These are phyloP conservation scores for Amphipyra berbera DNA, from an alignment of 2,888 invertebrate species.

Conservation along the genomic window DNA sequence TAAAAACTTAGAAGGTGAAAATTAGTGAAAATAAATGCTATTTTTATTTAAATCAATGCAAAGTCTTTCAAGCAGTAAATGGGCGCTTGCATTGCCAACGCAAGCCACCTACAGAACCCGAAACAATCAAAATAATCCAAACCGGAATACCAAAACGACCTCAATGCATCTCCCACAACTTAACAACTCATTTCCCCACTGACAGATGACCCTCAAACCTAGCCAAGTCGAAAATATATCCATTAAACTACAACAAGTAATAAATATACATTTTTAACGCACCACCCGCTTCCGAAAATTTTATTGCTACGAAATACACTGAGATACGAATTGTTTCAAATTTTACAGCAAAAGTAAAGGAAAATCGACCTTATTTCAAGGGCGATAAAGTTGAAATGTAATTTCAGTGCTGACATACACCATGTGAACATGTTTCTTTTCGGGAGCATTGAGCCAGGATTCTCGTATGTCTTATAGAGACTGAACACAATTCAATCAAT, in stretches of 20 bases:
- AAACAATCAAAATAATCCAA: slow-evolving; percentile 13
- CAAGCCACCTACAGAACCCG: neutral
- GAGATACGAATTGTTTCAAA: slow-evolving; percentile 30
- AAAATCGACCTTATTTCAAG: neutral
- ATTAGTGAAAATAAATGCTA: too few relatives aligned
- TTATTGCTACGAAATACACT: slow-evolving; percentile 22
- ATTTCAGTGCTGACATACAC: slow-evolving; percentile 5
- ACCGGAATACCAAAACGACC: neutral
- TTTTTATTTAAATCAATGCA: too few relatives aligned
- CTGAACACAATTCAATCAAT: slow-evolving; percentile 52
- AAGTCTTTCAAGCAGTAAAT: too few relatives aligned
- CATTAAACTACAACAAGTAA: slow-evolving; percentile 32
- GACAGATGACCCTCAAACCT: slow-evolving; percentile 19
- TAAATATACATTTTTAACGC: slow-evolving; percentile 39
- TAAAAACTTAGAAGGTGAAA: too few relatives aligned
- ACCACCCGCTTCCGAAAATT: slow-evolving; percentile 17
- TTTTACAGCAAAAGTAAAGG: neutral
- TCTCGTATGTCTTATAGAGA: neutral
- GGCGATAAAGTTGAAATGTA: neutral
- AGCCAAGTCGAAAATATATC: slow-evolving; percentile 33
- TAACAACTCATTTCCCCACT: slow-evolving; percentile 15
- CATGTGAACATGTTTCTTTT: slow-evolving; percentile 27
- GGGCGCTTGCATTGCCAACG: neutral
- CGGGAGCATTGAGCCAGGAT: slow-evolving; percentile 20
- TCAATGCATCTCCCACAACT: slow-evolving; percentile 9